Percentiles rank a stretch among this genome's conserved stretches.
Conservation (phyloP, 2,113 vertebrate genomes). For the Pipa parva region DNA sequence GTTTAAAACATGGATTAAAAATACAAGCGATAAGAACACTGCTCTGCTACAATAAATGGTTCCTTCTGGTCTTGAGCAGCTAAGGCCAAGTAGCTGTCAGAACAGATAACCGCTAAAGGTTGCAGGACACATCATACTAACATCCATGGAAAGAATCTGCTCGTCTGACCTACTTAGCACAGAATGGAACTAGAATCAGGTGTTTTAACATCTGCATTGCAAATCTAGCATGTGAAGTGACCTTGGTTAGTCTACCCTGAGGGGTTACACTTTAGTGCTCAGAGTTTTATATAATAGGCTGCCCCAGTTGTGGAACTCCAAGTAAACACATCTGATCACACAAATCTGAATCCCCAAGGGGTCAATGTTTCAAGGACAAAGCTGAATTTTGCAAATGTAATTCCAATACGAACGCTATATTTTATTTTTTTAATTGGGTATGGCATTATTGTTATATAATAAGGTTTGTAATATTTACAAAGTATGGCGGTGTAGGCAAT, state of each 20-base stretch:
- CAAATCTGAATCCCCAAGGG: not conserved
- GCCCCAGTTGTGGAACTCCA: no score
- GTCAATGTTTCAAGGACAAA: not conserved
- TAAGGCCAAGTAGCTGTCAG: constrained; percentile 17
- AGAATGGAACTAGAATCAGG: constrained; percentile 16
- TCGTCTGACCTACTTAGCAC: constrained; percentile 20
- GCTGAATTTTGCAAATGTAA: not conserved
- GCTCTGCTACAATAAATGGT: no score
- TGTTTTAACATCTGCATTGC: constrained; percentile 18
- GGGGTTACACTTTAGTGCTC: not conserved
- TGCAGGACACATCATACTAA: no score
- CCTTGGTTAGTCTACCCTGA: not conserved
- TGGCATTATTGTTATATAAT: no score
- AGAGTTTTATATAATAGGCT: no score
- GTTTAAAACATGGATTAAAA: no score
- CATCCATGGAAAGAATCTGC: constrained; percentile 17
- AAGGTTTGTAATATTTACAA: no score
- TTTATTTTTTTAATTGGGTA: no score
- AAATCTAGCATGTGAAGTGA: not conserved
- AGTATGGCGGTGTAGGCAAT: no score
- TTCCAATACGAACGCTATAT: not conserved
- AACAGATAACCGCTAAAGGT: no score
- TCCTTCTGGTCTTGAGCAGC: no score
- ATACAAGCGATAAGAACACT: no score
- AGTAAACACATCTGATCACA: not conserved